Base-by-base conservation (phyloP, 1,140 invertebrate species). In the Catajapyx aquilonaris region DNA sequence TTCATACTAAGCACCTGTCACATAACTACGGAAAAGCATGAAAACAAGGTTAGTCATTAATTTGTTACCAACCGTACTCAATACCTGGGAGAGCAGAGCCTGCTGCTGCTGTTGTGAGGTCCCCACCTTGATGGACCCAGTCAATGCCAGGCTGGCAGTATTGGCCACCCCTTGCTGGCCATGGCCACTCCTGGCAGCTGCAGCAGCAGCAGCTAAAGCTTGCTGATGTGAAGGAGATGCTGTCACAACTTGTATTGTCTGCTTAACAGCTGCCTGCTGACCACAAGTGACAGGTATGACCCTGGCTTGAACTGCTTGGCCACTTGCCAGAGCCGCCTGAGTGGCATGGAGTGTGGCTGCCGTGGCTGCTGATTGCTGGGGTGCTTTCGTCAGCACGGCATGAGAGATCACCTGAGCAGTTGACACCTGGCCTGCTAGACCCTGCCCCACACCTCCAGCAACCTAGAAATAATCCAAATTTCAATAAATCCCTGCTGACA, bases 191-290 rank as follows among this genome's bases (percentile, higher is more conserved):
- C 46, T 20, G 35, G 48, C 48, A 31, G 48, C 45, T 11, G 47
- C 40, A 18, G 48, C 46, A 39, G 41, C 46, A 10, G 46, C 42
- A 4, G 46, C 44, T 1, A 41, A 28, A 17, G 46, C 40, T n/a
- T 41, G 35, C 1, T 39, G 40, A 15, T 42, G 43, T 13, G 22
- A 11, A 0, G 45, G 44, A 5, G 44, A 34, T 5, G 49, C 50
- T 17, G 54, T 48, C 3, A 56, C 53, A 20, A 56, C 54, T 54
- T 69, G 66, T 39, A 68, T 66, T 0, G 65, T 61, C 49, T 68
- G 66, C 42, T 68, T 67, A 3, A 65, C 41, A 22, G 44, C 34
- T n/a, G 3, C 52, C 47, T 48, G 49, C 10, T 54, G 50, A 5
- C 48, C 38, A 15, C 56, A 50, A 0, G 59, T 53, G 2, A 66